Evolutionary conservation across 2,888 invertebrate species (phyloP), one percentile per base, ranked within the genome.

Genomic region (Neoscelio sp.): DNA sequence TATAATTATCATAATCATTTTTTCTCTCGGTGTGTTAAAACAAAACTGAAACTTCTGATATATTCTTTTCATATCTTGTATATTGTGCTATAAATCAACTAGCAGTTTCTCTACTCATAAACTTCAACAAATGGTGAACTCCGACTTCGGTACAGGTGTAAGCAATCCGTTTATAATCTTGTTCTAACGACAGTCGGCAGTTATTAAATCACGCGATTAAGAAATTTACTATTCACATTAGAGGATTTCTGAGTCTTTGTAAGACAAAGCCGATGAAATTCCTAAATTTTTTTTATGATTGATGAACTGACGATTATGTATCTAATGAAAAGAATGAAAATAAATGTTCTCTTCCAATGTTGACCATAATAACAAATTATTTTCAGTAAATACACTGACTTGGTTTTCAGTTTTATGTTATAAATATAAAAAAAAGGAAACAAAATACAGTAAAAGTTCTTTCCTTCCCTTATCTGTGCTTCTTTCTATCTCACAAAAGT

Each of bases 181-280:
- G 70, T 58, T 56, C 58, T 12, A 64, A 26, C 35, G 77, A 71
- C 77, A 71, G 70, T 71, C 77, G 71, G 50, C 70, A 71, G 77
- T 77, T 77, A 70, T 77, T 77, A 77, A 77, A 71, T 77, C 77
- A 71, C 77, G 58, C 77, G 77, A 77, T 77, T 77, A 71, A 77
- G 71, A 77, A 77, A 77, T 77, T 71, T 56, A 71, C 70, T 77
- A 77, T 71, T 71, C 77, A 58, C 42, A 70, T 64, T 65, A 70
- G 13, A 46, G 35, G 5, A 17, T 48, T 6, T 62, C 40, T 54
- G 13, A 40, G n/a, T 46, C 70, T 77, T 77, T 77, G 70, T 68
- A 50, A 20, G 0, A 8, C 46, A 0, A 33, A 52, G 68, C 75
- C 75, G 75, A 76, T 68, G 40, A 62, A 76, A 76, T 76, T 77